Base-by-base conservation (phyloP, 2,113 vertebrate species). In the Nycticryphes semicollaris region DNA sequence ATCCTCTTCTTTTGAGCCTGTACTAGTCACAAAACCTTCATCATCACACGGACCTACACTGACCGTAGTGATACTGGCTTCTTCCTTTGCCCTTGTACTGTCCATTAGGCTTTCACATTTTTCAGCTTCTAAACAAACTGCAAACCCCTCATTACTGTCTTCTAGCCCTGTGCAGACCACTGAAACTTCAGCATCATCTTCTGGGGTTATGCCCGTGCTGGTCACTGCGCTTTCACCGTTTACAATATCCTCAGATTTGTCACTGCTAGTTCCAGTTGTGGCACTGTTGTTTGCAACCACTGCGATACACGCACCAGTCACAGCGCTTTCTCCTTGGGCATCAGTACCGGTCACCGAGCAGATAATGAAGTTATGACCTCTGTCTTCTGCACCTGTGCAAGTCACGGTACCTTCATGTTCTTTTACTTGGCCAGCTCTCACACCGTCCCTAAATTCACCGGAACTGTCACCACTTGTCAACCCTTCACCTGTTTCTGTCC, bases 1-100 rank as follows among this genome's bases (percentile, higher is more conserved):
- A 33, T 98, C 98, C 4, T 98, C 98, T 88, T 98, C 98, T 92
- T 98, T 98, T 20, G 98, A 98, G 6, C 98, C 98, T 4, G 98
- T 98, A 76, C 98, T 98, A 75, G 98, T 98, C 53, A 98, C 98
- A 66, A 98, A 94, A 51, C 94, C 97, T 87, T 98, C 98, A 25
- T 98, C 98, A 53, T 98, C 98, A 51, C 97, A 98, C 0, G 75
- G 92, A 9, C 96, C 96, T 18, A 95, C 35, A 2, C 97, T 97
- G 4, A 95, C 93, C 0, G 85, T 51, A 5, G 96, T 37, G 3
- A 66, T 13, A 24, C 12, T 80, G 7, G 93, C 35, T 77, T 87
- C 95, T 54, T 98, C 97, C 39, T 96, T 94, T 95, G 94, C 63
- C 21, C 87, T 82, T 23, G 97, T 97, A 75, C 98, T 98, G 85